Base-by-base conservation (phyloP, 1,140 invertebrate species). In the Tetraneura akinire region DNA sequence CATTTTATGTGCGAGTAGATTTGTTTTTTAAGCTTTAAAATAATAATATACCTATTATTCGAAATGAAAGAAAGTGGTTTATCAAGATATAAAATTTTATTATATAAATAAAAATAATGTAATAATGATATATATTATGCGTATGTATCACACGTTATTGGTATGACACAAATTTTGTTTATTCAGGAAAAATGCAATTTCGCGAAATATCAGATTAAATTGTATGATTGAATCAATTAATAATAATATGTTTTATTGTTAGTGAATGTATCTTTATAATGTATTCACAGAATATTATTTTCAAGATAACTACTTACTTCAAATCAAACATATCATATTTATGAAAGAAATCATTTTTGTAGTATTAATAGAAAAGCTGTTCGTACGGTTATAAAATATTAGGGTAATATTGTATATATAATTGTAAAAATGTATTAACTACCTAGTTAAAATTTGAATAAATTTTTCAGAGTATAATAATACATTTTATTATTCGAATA, bases 291-390 rank as follows among this genome's bases (percentile, higher is more conserved):
- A 60, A 60, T 60, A 26, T 14, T 16, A 14, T 60, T 60, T 16
- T 16, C 57, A 21, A 29, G 57, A 16, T 16, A 60, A 26, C 23
- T 16, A 60, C 57, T 23, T n/a, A n/a, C n/a, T n/a, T n/a, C n/a
- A n/a, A n/a, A n/a, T n/a, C 57, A 26, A 60, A 60, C 26, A 26
- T 26, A 16, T 60, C n/a, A 29, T 26, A 60, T 60, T 60, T 60
- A 60, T 60, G 26, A 29, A 13, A 60, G 57, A 60, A 60, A 60
- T n/a, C n/a, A n/a, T n/a, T n/a, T n/a, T n/a, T n/a, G n/a, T n/a
- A n/a, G n/a, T n/a, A n/a, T n/a, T n/a, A n/a, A n/a, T n/a, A n/a
- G n/a, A n/a, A n/a, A n/a, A n/a, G n/a, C n/a, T n/a, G n/a, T n/a
- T n/a, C n/a, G n/a, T n/a, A n/a, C n/a, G n/a, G n/a, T n/a, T n/a